Base-by-base conservation (phyloP, 2,888 invertebrate genomes). In the Hipparchia semele region DNA sequence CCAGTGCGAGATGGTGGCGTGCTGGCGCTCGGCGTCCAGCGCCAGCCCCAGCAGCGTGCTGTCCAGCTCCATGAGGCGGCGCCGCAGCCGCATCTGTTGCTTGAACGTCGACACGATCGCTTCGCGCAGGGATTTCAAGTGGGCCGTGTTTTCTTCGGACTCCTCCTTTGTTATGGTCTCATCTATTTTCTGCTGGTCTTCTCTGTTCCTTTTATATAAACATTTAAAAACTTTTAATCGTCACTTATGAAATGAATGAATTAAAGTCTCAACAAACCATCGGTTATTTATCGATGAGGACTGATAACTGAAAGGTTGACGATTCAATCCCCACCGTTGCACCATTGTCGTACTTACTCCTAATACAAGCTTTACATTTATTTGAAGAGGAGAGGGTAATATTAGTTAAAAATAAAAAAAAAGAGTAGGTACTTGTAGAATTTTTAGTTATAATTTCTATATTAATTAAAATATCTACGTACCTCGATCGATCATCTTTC, bases 91-190 rank as follows among this genome's bases (percentile, higher is more conserved):
- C 98, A 99, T 98, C 89, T 99, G 98, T 79, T 98, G 98, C 83
- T 98, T 97, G 87, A 99, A 99, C 0, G 97, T 97, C 0, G 96
- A 95, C 5, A 98, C 96, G 62, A 99, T 97, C 80, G 98, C 97
- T 81, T 98, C 98, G 58, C 98, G 95, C 39, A 98, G 89, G 45
- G 95, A 95, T 77, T 96, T 95, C 9, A 97, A 88, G 79, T 95
- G 95, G 0, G 91, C 88, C 64, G 91, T 86, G 73, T 78, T 90
- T 77, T 87, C 88, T 53, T 86, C 86, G 8, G 85, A 81, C 33
- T 88, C 86, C 77, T 90, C 89, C 72, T 87, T 86, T 0, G 85
- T 79, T 51, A 84, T 81, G 51, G 83, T 81, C 56, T 84, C 83
- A 62, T 88, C 87, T 23, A 84, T 82, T 74, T 82, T 83, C 53